Conservation (phyloP, 1,140 invertebrate species). For the Procambarus virginalis region DNA sequence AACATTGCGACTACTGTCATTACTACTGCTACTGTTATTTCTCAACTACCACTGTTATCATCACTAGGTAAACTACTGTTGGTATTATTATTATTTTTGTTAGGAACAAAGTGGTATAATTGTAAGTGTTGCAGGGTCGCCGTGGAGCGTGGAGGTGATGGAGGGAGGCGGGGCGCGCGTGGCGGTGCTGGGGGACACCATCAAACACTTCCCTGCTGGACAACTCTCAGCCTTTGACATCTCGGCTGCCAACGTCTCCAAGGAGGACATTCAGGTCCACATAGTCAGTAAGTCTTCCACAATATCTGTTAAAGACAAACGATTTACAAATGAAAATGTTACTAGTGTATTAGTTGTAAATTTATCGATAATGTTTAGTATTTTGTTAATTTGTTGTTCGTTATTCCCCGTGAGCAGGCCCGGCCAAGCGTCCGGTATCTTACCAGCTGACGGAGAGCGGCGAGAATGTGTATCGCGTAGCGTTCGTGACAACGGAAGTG, state of each 20-base stretch:
- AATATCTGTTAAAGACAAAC: no score
- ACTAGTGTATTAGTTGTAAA: no score
- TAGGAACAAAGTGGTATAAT: not conserved
- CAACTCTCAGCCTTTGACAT: slow-evolving; percentile 90
- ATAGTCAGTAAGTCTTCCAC: slow-evolving; percentile 72
- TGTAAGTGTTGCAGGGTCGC: slow-evolving; percentile 35
- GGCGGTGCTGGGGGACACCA: slow-evolving; percentile 87
- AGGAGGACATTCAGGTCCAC: slow-evolving; percentile 78
- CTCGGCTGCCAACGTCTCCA: slow-evolving; percentile 80
- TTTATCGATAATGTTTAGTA: no score
- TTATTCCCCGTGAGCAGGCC: slow-evolving; percentile 34
- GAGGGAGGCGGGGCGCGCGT: slow-evolving; percentile 78
- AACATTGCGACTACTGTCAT: no score
- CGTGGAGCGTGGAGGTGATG: slow-evolving; percentile 70
- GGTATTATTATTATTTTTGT: no score
- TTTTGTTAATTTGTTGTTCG: no score
- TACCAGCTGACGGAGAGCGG: slow-evolving; percentile 74
- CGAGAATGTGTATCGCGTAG: slow-evolving; percentile 87
- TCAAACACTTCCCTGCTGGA: slow-evolving; percentile 90
- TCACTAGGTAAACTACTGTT: no score
- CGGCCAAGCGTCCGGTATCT: slow-evolving; percentile 70
- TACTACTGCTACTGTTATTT: no score
- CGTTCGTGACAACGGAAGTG: slow-evolving; percentile 93
- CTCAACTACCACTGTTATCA: no score
- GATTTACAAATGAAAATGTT: no score